phyloP scores from a whole-genome alignment of 2,797 vertebrate species.

The Champsocephalus gunnari region DNA sequence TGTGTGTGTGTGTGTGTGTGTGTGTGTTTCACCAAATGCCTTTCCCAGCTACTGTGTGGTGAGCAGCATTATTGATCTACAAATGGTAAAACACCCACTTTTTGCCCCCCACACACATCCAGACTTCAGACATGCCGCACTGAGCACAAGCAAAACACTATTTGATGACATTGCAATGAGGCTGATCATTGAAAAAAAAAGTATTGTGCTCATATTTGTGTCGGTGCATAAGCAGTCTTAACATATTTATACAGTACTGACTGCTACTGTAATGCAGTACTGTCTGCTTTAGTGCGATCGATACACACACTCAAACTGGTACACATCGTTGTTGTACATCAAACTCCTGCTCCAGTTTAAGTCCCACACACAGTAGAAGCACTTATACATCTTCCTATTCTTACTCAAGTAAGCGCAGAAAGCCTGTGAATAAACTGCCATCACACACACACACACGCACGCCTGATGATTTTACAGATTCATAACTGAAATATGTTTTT shows the following conservation, averaged over 20 bases:
- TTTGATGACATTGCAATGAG: conserved; percentile 38
- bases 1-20: conserved; percentile 26
- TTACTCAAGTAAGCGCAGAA: conserved; percentile 28
- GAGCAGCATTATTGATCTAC: conserved; percentile 70
- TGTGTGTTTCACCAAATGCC: conserved; percentile 49
- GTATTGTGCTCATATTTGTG: background rate
- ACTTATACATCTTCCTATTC: conserved; percentile 21
- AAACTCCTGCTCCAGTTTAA: conserved; percentile 29
- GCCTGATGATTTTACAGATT: background rate
- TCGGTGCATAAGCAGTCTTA: background rate
- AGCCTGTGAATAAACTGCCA: conserved; percentile 27
- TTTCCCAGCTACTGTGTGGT: conserved; percentile 51
- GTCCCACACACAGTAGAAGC: conserved; percentile 31
- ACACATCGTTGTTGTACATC: conserved; percentile 40
- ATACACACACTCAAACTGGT: conserved; percentile 32
- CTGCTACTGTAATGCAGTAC: background rate
- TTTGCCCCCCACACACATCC: conserved; percentile 29
- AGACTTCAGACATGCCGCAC: conserved; percentile 12
- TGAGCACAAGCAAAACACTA: conserved; percentile 20
- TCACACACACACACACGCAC: conserved; percentile 30
- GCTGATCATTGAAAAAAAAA: background rate
- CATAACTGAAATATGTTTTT: background rate
- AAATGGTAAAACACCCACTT: conserved; percentile 50
- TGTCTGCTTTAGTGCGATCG: conserved; percentile 34
- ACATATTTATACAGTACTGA: conserved; percentile 1